These are phyloP conservation scores for Sphinx pinastri DNA, from an alignment of 2,888 invertebrate species.

Conservation along the genomic window DNA sequence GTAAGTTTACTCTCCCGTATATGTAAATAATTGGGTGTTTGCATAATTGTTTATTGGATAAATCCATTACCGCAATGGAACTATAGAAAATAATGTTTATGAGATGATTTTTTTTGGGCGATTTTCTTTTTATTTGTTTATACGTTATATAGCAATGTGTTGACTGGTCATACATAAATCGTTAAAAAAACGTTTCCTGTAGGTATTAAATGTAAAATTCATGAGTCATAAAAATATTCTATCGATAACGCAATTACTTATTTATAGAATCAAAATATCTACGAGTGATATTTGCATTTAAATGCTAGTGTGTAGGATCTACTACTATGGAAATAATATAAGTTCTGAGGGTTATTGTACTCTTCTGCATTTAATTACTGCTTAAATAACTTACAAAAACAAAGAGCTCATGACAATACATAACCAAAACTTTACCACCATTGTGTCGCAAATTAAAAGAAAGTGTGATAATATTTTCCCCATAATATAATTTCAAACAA, in stretches of 20 bases:
- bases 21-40: constrained; percentile 35
- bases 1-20: constrained; percentile 70
- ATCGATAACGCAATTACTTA: not conserved
- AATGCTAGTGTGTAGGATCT: not conserved
- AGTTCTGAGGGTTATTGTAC: not conserved
- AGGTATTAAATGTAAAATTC: not conserved
- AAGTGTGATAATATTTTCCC: constrained; percentile 2
- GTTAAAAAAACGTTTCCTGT: not conserved
- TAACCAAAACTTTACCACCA: not conserved
- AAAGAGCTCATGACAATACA: not conserved
- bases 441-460: not conserved
- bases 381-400: not conserved
- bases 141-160: no score
- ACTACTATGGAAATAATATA: not conserved
- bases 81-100: no score
- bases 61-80: not conserved
- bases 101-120: no score
- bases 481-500: not conserved
- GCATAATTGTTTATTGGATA: not conserved
- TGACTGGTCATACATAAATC: not conserved
- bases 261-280: not conserved
- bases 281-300: not conserved
- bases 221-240: constrained; percentile 18
- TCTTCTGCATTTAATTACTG: not conserved
- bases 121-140: no score